Base-by-base conservation (phyloP, 2,888 invertebrate genomes). In the Thera obeliscata region DNA sequence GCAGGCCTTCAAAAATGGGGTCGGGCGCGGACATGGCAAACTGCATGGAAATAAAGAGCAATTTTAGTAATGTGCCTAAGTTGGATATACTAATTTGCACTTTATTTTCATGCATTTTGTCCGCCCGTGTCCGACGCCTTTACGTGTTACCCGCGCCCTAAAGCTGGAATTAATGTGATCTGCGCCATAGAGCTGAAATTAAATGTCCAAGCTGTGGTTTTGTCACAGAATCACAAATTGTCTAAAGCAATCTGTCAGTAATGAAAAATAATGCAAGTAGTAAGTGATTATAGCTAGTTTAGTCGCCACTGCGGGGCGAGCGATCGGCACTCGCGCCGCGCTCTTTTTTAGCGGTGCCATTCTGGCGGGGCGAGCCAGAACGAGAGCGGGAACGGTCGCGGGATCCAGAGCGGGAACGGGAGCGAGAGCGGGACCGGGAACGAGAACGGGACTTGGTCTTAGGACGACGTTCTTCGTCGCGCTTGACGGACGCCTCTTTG, bases 401-500 rank as follows among this genome's bases (percentile, higher is more conserved):
- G 22, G 87, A 87, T 1, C 50, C 78, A 8, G 85, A 83, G 11
- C 87, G 87, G 43, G 84, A 85, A 12, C 87, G 86, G 2, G 87
- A 87, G 0, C 84, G 84, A 1, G 85, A 85, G 3, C 80, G 78
- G 2, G 76, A 88, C 48, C 86, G 85, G 36, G 87, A 87, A 3
- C 86, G 82, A 1, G 92, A 91, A 0, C 86, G 86, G 1, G 93
- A 92, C 81, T 92, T 92, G 84, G 78, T n/a, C 38, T 68, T 87
- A 38, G 80, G 84, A 66, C 88, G 89, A 56, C 89, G 88, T 66
- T 87, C 87, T 67, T 90, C 92, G 4, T 89, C 91, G 52, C 88
- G 90, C 74, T 91, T 91, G 22, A 91, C 90, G 2, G 92, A 90
- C 22, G 81, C 86, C 57, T 95, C 95, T 86, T 96, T 96, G 85